Percentiles rank a stretch among this genome's conserved stretches.
phyloP scores from a whole-genome alignment of 2,888 invertebrate species.

The Schizotus pectinicornis region DNA sequence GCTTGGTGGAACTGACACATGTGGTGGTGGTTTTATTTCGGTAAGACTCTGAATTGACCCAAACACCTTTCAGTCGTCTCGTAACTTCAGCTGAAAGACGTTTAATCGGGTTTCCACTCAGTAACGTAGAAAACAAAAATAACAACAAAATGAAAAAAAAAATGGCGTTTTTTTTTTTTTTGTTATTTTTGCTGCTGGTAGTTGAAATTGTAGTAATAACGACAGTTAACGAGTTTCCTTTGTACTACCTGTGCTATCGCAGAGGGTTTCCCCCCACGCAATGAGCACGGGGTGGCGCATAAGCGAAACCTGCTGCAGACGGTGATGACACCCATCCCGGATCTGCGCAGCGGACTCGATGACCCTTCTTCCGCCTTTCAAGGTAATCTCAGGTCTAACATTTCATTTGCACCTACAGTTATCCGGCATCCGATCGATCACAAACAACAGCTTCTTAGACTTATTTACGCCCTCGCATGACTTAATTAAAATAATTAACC shows the following conservation, averaged over 20 bases:
- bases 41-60: conserved; percentile 39
- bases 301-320: conserved; percentile 84
- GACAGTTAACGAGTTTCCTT: conserved; percentile 35
- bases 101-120: neutral
- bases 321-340: conserved; percentile 83
- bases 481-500: neutral
- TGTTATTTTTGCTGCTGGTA: conserved; percentile 23
- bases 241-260: conserved; percentile 50
- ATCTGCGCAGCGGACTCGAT: conserved; percentile 78
- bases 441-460: neutral
- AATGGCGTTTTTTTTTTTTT: too few relatives aligned
- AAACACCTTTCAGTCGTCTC: neutral
- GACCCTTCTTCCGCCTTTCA: conserved; percentile 60
- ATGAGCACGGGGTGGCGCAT: conserved; percentile 87
- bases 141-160: conserved; percentile 19
- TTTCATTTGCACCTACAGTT: conserved; percentile 3
- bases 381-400: conserved; percentile 52
- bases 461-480: conserved; percentile 14
- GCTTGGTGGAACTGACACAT: conserved; percentile 38
- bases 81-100: neutral
- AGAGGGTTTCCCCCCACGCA: conserved; percentile 70
- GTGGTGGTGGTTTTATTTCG: conserved; percentile 53
- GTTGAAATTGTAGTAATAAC: conserved; percentile 9
- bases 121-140: conserved; percentile 5
- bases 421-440: neutral